These are phyloP conservation scores for Platyrinchus mystaceus DNA, from an alignment of 2,797 vertebrate genomes.

Conservation along the genomic window DNA sequence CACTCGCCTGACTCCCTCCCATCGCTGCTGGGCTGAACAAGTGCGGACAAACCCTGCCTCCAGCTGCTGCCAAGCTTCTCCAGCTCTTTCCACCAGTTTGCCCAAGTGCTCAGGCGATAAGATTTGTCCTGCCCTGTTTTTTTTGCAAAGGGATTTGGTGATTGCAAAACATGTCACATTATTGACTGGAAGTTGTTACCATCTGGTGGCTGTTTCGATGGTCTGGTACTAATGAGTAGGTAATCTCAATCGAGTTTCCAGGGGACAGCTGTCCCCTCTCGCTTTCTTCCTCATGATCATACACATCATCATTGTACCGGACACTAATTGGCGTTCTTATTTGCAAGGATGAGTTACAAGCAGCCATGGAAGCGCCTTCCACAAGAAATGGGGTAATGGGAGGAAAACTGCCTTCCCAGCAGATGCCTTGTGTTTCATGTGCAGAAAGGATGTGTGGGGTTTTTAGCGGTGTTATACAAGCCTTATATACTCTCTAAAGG, in stretches of 20 bases:
- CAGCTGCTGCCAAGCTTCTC: constrained; percentile 7
- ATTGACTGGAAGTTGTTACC: constrained; percentile 54
- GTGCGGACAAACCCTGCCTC: not conserved
- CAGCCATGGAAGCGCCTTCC: fast-evolving
- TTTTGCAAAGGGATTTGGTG: constrained; percentile 42
- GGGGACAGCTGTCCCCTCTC: constrained; percentile 6
- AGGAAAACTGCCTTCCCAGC: not conserved
- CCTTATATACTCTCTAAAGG: not conserved
- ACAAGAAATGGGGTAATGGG: not conserved
- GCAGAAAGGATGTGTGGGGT: not conserved
- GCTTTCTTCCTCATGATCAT: not conserved
- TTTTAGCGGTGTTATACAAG: not conserved
- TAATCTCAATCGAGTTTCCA: not conserved
- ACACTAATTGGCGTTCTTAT: not conserved
- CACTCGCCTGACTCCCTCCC: fast-evolving
- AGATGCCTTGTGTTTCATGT: not conserved
- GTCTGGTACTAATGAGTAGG: constrained; percentile 25
- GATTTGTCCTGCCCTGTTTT: constrained; percentile 33
- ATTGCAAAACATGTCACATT: constrained; percentile 43
- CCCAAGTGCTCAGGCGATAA: not conserved
- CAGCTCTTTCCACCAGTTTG: not conserved
- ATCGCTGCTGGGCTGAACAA: not conserved
- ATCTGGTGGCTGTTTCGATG: constrained; percentile 41
- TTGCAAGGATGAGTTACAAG: not conserved
- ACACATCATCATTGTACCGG: not conserved